A percentile compares a stretch with the other conserved stretches of the same genome.
These are phyloP conservation scores for Mya arenaria DNA, from an alignment of 1,140 invertebrate genomes.

Conservation along the genomic window DNA sequence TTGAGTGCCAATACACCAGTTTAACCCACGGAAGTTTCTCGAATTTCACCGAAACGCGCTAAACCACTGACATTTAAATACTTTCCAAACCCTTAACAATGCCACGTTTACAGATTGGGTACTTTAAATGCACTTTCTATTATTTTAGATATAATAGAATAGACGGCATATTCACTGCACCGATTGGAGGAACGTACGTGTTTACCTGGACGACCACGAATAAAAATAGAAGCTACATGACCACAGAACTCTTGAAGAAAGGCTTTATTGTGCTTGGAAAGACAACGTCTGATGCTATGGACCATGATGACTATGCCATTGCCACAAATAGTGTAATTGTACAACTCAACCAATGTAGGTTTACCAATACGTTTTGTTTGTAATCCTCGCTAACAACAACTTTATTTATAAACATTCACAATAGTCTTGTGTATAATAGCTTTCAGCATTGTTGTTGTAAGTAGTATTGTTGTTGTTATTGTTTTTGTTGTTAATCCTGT, in stretches of 20 bases:
- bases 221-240: constrained; percentile 7
- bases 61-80: no score
- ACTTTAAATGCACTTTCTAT: no score
- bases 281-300: constrained; percentile 18
- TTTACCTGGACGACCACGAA: constrained; percentile 17
- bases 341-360: background rate
- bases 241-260: background rate
- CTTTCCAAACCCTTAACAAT: no score
- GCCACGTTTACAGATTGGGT: no score
- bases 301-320: constrained; percentile 1
- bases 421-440: no score
- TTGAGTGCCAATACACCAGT: no score
- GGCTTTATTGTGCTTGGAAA: background rate
- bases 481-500: no score
- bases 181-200: background rate
- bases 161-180: constrained; percentile 8
- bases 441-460: background rate
- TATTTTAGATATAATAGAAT: background rate
- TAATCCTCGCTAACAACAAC: no score
- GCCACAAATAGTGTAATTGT: background rate
- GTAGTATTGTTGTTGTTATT: background rate
- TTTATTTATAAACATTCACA: no score
- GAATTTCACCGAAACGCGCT: no score
- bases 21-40: no score
- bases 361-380: no score